Conservation (phyloP, 2,888 invertebrate genomes). For the Automeris io region DNA sequence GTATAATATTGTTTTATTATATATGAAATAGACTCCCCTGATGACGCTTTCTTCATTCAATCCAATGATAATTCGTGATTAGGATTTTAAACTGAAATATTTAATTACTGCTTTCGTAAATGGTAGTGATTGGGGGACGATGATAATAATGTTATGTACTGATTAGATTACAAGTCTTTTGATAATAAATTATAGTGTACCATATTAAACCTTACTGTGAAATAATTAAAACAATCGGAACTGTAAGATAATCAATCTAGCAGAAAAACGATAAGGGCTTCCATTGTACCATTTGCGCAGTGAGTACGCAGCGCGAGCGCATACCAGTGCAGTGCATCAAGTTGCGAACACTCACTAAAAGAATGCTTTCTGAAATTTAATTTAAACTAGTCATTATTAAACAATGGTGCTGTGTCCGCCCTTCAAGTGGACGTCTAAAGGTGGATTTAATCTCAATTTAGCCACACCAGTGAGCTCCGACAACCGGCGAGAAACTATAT, state of each 20-base stretch:
- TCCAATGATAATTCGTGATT: not conserved
- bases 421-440: slow-evolving; percentile 56
- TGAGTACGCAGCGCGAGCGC: slow-evolving; percentile 57
- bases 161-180: slow-evolving; percentile 68
- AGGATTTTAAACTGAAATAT: slow-evolving; percentile 6
- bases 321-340: slow-evolving; percentile 31
- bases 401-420: slow-evolving; percentile 69
- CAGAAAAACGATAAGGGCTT: slow-evolving; percentile 52
- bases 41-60: not conserved
- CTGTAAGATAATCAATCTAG: slow-evolving; percentile 58
- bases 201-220: slow-evolving; percentile 50
- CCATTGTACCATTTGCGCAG: slow-evolving; percentile 47
- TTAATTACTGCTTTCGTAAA: slow-evolving; percentile 21
- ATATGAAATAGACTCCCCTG: too few relatives aligned
- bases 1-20: slow-evolving; percentile 27
- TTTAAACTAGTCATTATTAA: slow-evolving; percentile 11
- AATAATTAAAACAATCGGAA: slow-evolving; percentile 75
- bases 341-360: not conserved
- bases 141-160: slow-evolving; percentile 50
- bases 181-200: slow-evolving; percentile 62
- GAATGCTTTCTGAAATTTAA: not conserved
- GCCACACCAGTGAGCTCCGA: slow-evolving; percentile 20
- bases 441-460: slow-evolving; percentile 50
- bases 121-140: slow-evolving; percentile 47
- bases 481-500: slow-evolving; percentile 51